Evolutionary conservation across 2,113 vertebrate species (phyloP).

Genomic region (Hippopotamus amphibius): DNA sequence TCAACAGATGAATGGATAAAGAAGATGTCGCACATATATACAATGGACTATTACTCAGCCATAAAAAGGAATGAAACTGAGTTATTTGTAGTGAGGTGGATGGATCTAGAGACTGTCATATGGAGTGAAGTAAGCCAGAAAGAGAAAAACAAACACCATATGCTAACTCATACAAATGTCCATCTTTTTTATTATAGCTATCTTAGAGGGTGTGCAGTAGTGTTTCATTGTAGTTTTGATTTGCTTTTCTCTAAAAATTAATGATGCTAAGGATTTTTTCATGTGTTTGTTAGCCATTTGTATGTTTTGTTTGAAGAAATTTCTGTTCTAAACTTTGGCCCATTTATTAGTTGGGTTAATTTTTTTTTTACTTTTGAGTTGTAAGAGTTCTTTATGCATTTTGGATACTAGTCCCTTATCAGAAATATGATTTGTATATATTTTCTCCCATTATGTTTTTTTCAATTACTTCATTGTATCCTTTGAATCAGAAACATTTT

Average conservation of each 20-base stretch:
- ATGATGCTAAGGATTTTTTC: not conserved
- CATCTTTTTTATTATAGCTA: not conserved
- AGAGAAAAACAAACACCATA: too few species aligned
- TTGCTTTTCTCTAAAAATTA: not conserved
- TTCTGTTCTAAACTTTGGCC: not conserved
- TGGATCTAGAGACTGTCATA: too few species aligned
- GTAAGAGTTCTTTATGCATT: not conserved
- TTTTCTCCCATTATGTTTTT: conserved; percentile 16
- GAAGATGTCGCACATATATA: too few species aligned
- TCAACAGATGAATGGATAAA: too few species aligned
- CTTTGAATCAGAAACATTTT: not conserved
- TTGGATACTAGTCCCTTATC: not conserved
- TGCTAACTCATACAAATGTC: too few species aligned
- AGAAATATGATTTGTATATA: not conserved
- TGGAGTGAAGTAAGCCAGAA: too few species aligned
- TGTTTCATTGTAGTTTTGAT: not conserved
- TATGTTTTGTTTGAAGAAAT: not conserved
- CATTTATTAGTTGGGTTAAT: not conserved
- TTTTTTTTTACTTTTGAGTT: not conserved
- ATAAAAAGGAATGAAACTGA: too few species aligned
- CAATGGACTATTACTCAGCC: too few species aligned
- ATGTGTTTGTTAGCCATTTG: not conserved
- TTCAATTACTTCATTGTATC: not conserved
- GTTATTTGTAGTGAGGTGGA: too few species aligned
- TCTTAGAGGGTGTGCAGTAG: not conserved